Evolutionary conservation across 1,140 invertebrate species (phyloP), one percentile per base, ranked within the genome.

Genomic region (Drosophila dunni): DNA sequence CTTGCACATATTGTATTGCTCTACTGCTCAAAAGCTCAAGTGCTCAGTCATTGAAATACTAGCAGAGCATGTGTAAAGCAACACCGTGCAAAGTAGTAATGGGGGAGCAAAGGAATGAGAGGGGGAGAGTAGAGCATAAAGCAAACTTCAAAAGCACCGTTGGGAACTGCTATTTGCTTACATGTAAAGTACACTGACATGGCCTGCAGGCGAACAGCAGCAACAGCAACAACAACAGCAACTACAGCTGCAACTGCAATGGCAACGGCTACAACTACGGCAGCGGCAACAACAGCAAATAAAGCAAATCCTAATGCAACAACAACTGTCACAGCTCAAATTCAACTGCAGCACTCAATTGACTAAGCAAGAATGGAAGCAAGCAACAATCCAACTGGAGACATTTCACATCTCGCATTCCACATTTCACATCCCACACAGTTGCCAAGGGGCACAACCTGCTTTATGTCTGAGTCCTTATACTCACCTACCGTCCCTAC

Each of bases 361-460:
- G 65, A 75, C 34, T 63, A 40, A 40, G 66, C 72, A 17, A 42
- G 64, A 17, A 48, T 50, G 44, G 33, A 61, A 40, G 56, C 7
- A 58, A 44, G 34, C 44, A 50, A 50, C 70, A 68, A 29, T 46
- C 20, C 48, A 54, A 20, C n/a, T 44, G 56, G 34, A 61, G 60
- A 72, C 48, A 38, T 61, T 42, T 64, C 46, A 64, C 58, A 69
- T 34, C 9, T 2, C 36, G 7, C 13, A 15, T 54, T 13, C 34
- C 51, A 11, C 36, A 38, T 45, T 45, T 7, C 44, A 56, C 53
- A 7, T 57, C 17, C 36, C 56, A 33, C 56, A 33, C n/a, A 75
- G 58, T 64, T 80, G 67, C 79, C 82, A 48, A 40, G 64, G 79
- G 70, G 51, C 75, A 79, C 66, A 69, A 58, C 75, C 69, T 70